A percentile compares a stretch with the other conserved stretches of the same genome.
Evolutionary conservation across 2,113 vertebrate species (phyloP).

Genomic region (Anolis carolinensis): DNA sequence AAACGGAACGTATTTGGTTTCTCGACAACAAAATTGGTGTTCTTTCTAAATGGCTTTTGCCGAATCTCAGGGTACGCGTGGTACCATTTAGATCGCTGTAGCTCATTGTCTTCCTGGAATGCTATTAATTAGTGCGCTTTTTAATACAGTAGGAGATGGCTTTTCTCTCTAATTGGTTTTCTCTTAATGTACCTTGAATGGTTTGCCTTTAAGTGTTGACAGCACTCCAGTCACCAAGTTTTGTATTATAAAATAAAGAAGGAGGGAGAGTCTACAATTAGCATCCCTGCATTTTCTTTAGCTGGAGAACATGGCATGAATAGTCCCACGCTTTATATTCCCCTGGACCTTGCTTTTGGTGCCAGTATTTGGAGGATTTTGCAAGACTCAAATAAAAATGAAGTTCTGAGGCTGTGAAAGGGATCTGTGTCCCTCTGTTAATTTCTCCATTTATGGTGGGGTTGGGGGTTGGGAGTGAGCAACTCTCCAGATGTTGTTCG

Average conservation of each 20-base stretch:
- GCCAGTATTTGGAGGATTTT: neutral
- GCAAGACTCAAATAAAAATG: neutral
- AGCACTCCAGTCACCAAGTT: constrained; percentile 66
- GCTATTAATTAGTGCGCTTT: constrained; percentile 73
- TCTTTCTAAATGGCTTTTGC: constrained; percentile 50
- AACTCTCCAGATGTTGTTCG: neutral
- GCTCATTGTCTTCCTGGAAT: constrained; percentile 57
- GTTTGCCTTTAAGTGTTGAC: constrained; percentile 72
- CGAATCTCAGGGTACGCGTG: constrained; percentile 51
- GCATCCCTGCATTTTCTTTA: constrained; percentile 62
- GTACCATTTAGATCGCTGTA: constrained; percentile 61
- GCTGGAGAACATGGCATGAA: constrained; percentile 48
- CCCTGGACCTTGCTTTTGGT: neutral
- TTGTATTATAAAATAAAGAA: constrained; percentile 42
- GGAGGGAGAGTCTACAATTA: constrained; percentile 50
- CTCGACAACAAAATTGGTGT: constrained; percentile 30
- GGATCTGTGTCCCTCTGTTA: neutral
- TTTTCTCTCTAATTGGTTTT: constrained; percentile 66
- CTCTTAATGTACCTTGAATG: constrained; percentile 29
- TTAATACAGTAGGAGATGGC: constrained; percentile 64
- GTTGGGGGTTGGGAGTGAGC: neutral
- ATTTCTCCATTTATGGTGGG: neutral
- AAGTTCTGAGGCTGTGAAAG: neutral
- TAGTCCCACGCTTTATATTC: constrained; percentile 39
- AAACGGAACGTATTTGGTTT: constrained; percentile 20